Conservation (phyloP, 1,140 invertebrate species). For the Drosophila nebulosa region DNA sequence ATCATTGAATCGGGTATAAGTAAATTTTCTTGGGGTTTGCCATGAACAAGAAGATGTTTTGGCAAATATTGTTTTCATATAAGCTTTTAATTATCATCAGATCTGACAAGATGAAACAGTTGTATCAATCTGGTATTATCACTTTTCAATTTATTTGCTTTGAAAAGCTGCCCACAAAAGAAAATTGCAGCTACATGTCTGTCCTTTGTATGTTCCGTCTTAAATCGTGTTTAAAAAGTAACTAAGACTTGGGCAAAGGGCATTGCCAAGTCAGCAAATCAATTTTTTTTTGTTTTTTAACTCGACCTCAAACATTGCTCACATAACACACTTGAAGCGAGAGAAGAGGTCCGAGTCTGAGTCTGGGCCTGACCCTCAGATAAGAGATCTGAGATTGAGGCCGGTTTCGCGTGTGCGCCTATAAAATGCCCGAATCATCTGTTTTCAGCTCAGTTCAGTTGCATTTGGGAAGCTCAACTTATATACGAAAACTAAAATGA, state of each 20-base stretch:
- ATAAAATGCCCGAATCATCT: conserved; percentile 36
- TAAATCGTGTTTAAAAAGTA: too few species aligned
- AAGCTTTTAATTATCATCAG: too few species aligned
- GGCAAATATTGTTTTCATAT: too few species aligned
- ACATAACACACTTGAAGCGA: conserved; percentile 6
- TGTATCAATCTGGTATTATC: too few species aligned
- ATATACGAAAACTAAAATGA: conserved; percentile 40
- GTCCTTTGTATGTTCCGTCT: too few species aligned
- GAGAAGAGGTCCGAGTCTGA: conserved; percentile 7
- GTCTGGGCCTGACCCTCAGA: conserved; percentile 52
- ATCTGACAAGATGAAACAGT: too few species aligned
- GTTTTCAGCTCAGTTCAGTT: conserved; percentile 31
- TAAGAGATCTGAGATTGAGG: conserved; percentile 35
- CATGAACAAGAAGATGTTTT: neutral
- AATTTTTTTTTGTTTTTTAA: conserved; percentile 11
- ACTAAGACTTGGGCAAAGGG: neutral
- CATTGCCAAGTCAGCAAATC: neutral
- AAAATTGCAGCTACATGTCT: too few species aligned
- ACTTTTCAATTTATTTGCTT: too few species aligned
- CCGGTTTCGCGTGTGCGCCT: conserved; percentile 54
- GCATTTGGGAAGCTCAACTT: conserved; percentile 7
- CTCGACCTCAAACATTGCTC: neutral
- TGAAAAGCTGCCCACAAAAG: too few species aligned
- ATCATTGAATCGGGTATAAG: neutral
- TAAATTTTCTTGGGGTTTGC: neutral